Evolutionary conservation across 2,113 vertebrate species (phyloP).

Genomic region (Pseudorasbora parva): DNA sequence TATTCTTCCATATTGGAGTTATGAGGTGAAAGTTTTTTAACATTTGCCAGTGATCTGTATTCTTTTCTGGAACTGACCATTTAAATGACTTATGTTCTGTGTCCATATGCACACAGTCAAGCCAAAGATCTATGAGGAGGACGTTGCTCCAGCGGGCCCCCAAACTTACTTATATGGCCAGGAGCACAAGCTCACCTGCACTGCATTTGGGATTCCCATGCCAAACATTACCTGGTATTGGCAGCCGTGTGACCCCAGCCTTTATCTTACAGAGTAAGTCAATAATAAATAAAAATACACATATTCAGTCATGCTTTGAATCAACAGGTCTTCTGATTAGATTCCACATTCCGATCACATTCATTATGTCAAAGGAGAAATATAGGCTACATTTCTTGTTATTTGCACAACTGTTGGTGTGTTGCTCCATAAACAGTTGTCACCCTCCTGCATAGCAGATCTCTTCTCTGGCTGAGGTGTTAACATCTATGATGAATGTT

Average conservation of each 20-base stretch:
- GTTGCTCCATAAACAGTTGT: not conserved
- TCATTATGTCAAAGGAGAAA: not conserved
- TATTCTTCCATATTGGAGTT: conserved; percentile 5
- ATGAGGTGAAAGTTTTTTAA: not conserved
- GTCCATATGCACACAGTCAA: conserved; percentile 73
- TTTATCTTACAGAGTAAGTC: conserved; percentile 66
- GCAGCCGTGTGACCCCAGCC: conserved; percentile 78
- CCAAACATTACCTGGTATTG: conserved; percentile 84
- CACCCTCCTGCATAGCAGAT: not conserved
- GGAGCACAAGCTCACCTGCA: conserved; percentile 80
- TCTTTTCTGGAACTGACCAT: conserved; percentile 3
- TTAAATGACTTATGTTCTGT: conserved; percentile 34
- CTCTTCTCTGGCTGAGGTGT: not conserved
- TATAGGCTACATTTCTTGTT: not conserved
- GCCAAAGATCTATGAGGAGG: conserved; percentile 84
- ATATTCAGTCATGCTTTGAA: not conserved
- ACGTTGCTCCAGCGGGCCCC: conserved; percentile 65
- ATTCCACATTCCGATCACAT: not conserved
- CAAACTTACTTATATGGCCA: conserved; percentile 68
- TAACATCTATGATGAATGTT: conserved; percentile 23
- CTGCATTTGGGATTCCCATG: conserved; percentile 72
- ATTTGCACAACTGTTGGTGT: not conserved
- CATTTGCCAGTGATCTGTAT: conserved; percentile 11
- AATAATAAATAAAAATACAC: not conserved
- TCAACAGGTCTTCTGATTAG: not conserved